Conservation (phyloP, 2,797 vertebrate genomes). For the Sebastes miniatus region DNA sequence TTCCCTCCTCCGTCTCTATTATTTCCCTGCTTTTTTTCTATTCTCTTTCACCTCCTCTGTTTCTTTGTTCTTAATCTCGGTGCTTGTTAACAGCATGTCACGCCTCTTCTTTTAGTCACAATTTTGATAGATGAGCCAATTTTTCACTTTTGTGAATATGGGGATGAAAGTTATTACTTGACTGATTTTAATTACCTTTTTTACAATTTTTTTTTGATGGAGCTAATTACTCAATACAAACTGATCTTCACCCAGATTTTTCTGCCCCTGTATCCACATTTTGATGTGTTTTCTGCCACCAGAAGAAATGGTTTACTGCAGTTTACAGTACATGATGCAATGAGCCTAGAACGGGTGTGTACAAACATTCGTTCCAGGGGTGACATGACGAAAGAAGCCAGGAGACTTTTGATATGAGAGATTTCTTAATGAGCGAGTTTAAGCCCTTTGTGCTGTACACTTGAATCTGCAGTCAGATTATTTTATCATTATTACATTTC, state of each 20-base stretch:
- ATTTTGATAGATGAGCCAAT: not conserved
- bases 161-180: not conserved
- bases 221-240: not conserved
- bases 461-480: not conserved
- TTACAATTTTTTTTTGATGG: not conserved
- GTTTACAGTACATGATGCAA: not conserved
- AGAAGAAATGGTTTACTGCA: not conserved
- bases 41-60: not conserved
- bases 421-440: not conserved
- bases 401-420: not conserved
- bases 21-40: not conserved
- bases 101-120: not conserved
- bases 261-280: not conserved
- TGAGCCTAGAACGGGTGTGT: not conserved
- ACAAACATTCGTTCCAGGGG: not conserved
- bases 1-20: not conserved
- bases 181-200: not conserved
- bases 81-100: slow-evolving; percentile 18
- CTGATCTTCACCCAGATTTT: not conserved
- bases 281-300: not conserved
- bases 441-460: not conserved
- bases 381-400: not conserved
- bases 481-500: not conserved
- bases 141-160: not conserved
- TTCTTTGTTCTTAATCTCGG: slow-evolving; percentile 8